These are phyloP conservation scores for Arrhamphus sclerolepis DNA, from an alignment of 2,797 vertebrate genomes.

Conservation along the genomic window DNA sequence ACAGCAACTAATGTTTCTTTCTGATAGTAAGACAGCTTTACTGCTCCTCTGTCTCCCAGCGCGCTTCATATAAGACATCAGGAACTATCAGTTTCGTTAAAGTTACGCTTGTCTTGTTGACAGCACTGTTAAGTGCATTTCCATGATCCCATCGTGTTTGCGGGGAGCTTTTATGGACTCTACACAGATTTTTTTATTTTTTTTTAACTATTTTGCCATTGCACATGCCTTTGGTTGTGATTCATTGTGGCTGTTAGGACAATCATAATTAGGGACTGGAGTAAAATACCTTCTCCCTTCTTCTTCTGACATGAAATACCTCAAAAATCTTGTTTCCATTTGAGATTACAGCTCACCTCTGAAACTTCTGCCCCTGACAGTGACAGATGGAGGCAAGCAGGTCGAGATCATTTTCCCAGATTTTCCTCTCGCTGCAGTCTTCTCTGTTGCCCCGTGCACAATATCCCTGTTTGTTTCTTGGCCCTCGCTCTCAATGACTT, in stretches of 20 bases:
- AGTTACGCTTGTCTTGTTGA: conserved; percentile 51
- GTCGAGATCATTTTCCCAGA: conserved; percentile 30
- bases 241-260: conserved; percentile 20
- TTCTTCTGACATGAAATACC: neutral
- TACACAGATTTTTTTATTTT: conserved; percentile 23
- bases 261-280: conserved; percentile 25
- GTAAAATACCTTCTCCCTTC: conserved; percentile 8
- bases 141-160: conserved; percentile 61
- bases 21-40: conserved; percentile 63
- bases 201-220: conserved; percentile 38
- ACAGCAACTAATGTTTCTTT: conserved; percentile 73
- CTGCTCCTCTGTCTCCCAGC: conserved; percentile 57
- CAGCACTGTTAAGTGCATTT: conserved; percentile 54
- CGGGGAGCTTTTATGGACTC: conserved; percentile 38
- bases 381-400: conserved; percentile 26
- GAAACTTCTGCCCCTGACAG: conserved; percentile 33
- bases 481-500: conserved; percentile 1
- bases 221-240: conserved; percentile 34
- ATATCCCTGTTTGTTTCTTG: conserved; percentile 4
- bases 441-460: conserved; percentile 10
- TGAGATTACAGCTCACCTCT: conserved; percentile 35
- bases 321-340: conserved; percentile 12
- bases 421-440: conserved; percentile 28
- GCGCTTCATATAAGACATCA: conserved; percentile 58
- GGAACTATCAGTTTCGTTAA: conserved; percentile 54